Base-by-base conservation (phyloP, 2,797 vertebrate species). In the Poeciliopsis infans region DNA sequence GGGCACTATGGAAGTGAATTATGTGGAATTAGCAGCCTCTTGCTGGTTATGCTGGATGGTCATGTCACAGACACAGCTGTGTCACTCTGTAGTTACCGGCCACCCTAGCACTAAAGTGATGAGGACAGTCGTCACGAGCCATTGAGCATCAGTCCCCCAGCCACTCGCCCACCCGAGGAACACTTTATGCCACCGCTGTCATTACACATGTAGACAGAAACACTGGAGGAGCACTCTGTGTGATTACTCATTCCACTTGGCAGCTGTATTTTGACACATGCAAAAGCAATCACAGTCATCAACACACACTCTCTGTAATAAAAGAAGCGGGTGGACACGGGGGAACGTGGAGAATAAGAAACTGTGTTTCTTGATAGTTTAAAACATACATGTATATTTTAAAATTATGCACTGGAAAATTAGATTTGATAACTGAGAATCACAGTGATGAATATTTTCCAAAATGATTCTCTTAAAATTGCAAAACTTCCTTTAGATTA, bases 241-340 rank as follows among this genome's bases (percentile, higher is more conserved):
- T 94, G 93, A 94, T 93, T 95, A 96, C 91, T 94, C 94, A 94
- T 93, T 93, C 90, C 83, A 88, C 88, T 88, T 77, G 81, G 87
- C 95, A 95, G 95, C 95, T 95, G 96, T 92, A 94, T 92, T 95
- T 93, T 95, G 95, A 96, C 95, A 95, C 84, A 84, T 82, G 81
- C 81, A 91, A 94, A 92, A 87, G 92, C 91, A 94, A 92, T 91
- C 85, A 88, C 85, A 81, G 87, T 90, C 84, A 92, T 89, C 77
- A 45, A 83, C 91, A 93, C 90, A 91, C 77, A 81, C 77, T 45
- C 73, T 57, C 72, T 72, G 80, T 83, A 75, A 78, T 79, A 79
- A 85, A 70, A 70, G 13, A 72, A 23, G 31, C 53, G 64, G 46
- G 57, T 55, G 69, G 71, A 72, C 23, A 71, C 66, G 45, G 20